Percentiles rank a stretch among this genome's conserved stretches.
These are phyloP conservation scores for Bilobella aurantiaca DNA, from an alignment of 1,140 invertebrate species.

Conservation along the genomic window DNA sequence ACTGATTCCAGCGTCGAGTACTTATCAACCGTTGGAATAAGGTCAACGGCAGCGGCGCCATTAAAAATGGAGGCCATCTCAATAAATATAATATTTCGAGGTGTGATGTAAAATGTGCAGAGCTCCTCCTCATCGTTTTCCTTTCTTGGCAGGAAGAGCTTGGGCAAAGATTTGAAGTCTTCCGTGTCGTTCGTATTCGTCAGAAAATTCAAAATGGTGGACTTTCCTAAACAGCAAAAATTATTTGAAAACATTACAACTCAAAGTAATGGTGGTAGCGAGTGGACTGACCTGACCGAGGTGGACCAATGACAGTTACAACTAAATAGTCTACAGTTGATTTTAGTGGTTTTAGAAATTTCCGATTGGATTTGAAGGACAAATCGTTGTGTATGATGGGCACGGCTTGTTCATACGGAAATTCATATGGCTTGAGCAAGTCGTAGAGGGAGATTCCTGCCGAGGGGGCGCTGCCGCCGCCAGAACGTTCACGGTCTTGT, in stretches of 20 bases:
- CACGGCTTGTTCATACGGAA: background rate
- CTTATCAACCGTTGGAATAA: background rate
- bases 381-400: background rate
- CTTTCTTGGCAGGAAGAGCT: background rate
- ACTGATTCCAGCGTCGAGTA: slow-evolving; percentile 8
- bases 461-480: background rate
- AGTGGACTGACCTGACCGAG: background rate
- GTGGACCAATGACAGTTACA: background rate
- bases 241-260: background rate
- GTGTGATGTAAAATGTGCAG: slow-evolving; percentile 10
- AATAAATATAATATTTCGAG: slow-evolving; percentile 14
- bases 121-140: slow-evolving; percentile 4
- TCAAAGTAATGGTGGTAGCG: background rate
- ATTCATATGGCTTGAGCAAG: background rate
- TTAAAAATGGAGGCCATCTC: slow-evolving; percentile 15
- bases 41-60: slow-evolving; percentile 3
- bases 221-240: background rate
- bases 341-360: background rate
- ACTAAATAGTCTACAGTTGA: background rate
- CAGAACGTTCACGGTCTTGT: background rate
- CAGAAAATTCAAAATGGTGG: background rate
- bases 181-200: no score
- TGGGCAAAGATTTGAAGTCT: no score
- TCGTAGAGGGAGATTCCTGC: background rate
- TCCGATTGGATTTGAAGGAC: background rate